phyloP scores from a whole-genome alignment of 2,797 vertebrate species.

The Hemibagrus guttatus region DNA sequence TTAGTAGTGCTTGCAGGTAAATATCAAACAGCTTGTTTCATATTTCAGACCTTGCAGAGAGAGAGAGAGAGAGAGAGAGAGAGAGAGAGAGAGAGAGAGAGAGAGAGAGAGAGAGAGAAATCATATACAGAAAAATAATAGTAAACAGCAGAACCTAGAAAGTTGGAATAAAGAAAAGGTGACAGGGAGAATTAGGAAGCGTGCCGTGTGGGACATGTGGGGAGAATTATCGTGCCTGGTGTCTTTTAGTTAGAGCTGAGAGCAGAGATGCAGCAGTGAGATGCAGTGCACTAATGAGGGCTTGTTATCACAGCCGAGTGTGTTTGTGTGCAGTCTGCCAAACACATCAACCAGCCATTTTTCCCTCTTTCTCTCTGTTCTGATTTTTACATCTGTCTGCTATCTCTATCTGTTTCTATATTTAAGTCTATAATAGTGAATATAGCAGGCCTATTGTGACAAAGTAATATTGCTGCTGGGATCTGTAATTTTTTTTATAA shows the following conservation, averaged over 20 bases:
- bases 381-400: slow-evolving; percentile 17
- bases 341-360: slow-evolving; percentile 43
- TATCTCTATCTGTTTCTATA: neutral
- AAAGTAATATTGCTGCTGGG: neutral
- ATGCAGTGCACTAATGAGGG: slow-evolving; percentile 56
- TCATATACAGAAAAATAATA: neutral
- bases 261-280: slow-evolving; percentile 43
- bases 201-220: neutral
- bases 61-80: slow-evolving; percentile 6
- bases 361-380: slow-evolving; percentile 5
- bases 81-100: slow-evolving; percentile 6
- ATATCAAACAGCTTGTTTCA: slow-evolving; percentile 39
- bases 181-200: neutral
- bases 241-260: slow-evolving; percentile 34
- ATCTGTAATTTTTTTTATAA: neutral
- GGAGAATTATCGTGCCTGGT: neutral
- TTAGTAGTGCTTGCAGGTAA: slow-evolving; percentile 21
- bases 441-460: neutral
- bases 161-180: neutral
- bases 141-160: slow-evolving; percentile 2
- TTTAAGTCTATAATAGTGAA: neutral
- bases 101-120: slow-evolving; percentile 7
- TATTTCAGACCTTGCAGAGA: slow-evolving; percentile 17
- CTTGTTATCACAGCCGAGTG: slow-evolving; percentile 54
- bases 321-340: slow-evolving; percentile 37